Evolutionary conservation across 2,113 vertebrate genomes (phyloP), one percentile per base, ranked within the genome.

Genomic region (Bos javanicus): DNA sequence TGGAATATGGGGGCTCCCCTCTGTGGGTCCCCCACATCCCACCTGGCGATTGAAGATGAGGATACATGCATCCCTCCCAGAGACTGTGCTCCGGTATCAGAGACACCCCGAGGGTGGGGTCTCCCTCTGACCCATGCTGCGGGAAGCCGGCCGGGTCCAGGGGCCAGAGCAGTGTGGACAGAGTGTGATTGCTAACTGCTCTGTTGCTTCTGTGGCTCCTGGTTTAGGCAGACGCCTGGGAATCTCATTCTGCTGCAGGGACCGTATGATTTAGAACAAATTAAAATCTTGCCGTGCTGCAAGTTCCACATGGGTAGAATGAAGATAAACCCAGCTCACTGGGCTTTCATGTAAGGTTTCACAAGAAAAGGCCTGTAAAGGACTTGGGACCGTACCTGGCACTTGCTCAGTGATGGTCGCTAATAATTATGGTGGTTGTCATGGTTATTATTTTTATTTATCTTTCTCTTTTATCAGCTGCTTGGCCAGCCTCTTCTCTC

Each of bases 381-480:
- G 78, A 76, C 91, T 64, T 7, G n/a, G 46, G 64, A 16, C 1
- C 7, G 11, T 13, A 33, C 46, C 50, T 56, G 71, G 25, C 39
- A 26, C 16, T 23, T 28, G 5, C 0, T 30, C 21, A 6, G 30
- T 82, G 71, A 59, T 5, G 3, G 56, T 39, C 36, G 50, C 57
- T 96, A 54, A 46, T 78, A 46, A 62, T 3, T n/a, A 10, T 74
- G n/a, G 13, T 62, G 50, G 57, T 88, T 78, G 64, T 59, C 82
- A 21, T 67, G 90, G 59, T 67, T 91, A 86, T 93, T 82, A 14
- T 46, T 87, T 87, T 83, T 87, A 14, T 67, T 94, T 64, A 6
- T 82, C n/a, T 82, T 91, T 71, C 50, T 85, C 54, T 90, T 90
- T 64, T 52, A 17, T 60, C 21, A 5, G 91, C 48, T 5, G 16